Evolutionary conservation across 2,888 invertebrate genomes (phyloP), one percentile per base, ranked within the genome.

Genomic region (Ariolimax columbianus): DNA sequence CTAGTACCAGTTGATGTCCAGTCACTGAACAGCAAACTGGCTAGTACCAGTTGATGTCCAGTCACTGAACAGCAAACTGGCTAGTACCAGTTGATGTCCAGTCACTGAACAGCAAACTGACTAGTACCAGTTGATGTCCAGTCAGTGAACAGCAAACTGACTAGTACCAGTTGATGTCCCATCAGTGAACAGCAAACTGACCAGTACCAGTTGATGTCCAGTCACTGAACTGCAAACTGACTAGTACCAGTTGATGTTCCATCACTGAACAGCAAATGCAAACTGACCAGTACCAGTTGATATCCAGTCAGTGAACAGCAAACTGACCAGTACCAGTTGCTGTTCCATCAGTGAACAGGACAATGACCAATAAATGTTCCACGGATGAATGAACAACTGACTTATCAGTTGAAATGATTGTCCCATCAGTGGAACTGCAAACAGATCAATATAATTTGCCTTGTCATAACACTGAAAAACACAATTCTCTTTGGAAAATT

Each of bases 371-470:
- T 33, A 66, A 66, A 66, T 66, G 17, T 4, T 63, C 6, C 63
- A 63, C 33, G 30, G 30, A 63, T 26, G 30, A 11, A n/a, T n/a
- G n/a, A n/a, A 63, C 30, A 66, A 33, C 9, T 0, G 23, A 66
- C 33, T 33, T 33, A 33, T 33, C 14, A 66, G 11, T 33, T 14
- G 14, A 66, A 30, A 66, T 66, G 7, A 23, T 33, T 66, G 17
- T 66, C 66, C 66, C 1, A 72, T 72, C 38, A 72, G 40, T 68
- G 72, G 40, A 72, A 72, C 40, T 40, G 38, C 40, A 40, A 72
- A 26, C 6, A 23, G 40, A 40, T 38, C 40, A 72, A 30, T 33
- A 66, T 66, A 66, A 33, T 66, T 6, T 66, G n/a, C n/a, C n/a
- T n/a, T n/a, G n/a, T n/a, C n/a, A n/a, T n/a, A n/a, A n/a, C n/a